Evolutionary conservation across 2,888 invertebrate genomes (phyloP).

Genomic region (Quadriops clusia): DNA sequence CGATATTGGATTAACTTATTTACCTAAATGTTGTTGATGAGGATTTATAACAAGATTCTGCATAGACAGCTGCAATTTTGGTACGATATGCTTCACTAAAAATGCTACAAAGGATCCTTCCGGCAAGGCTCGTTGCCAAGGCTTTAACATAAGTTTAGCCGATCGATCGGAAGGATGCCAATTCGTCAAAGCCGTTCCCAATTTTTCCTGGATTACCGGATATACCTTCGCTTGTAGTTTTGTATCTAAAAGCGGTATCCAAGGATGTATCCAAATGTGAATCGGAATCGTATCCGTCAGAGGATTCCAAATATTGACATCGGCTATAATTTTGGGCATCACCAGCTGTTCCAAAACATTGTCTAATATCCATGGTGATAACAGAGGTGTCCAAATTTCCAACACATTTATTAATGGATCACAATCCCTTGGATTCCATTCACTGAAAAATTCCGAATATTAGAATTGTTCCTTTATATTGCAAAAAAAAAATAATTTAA

Average conservation of each 20-base stretch:
- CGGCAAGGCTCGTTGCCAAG: slow-evolving; percentile 63
- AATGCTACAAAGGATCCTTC: slow-evolving; percentile 68
- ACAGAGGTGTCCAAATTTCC: slow-evolving; percentile 65
- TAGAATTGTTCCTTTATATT: neutral
- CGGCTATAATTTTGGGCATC: slow-evolving; percentile 59
- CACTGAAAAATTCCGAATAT: slow-evolving; percentile 33
- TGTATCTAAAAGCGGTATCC: slow-evolving; percentile 69
- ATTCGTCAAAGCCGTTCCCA: slow-evolving; percentile 75
- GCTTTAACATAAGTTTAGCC: slow-evolving; percentile 80
- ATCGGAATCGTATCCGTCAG: slow-evolving; percentile 89
- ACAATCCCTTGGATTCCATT: slow-evolving; percentile 76
- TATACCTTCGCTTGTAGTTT: slow-evolving; percentile 24
- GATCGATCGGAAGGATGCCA: slow-evolving; percentile 96
- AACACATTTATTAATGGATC: slow-evolving; percentile 68
- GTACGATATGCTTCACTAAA: slow-evolving; percentile 75
- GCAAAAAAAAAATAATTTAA: slow-evolving; percentile 8
- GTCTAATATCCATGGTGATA: slow-evolving; percentile 75
- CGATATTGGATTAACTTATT: no score
- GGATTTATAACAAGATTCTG: slow-evolving; percentile 56
- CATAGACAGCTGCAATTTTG: slow-evolving; percentile 68
- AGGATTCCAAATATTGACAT: slow-evolving; percentile 90
- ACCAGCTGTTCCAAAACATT: slow-evolving; percentile 74
- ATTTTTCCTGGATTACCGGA: slow-evolving; percentile 72
- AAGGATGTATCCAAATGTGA: slow-evolving; percentile 95
- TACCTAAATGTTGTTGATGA: slow-evolving; percentile 56